Evolutionary conservation across 2,888 invertebrate species (phyloP).

Genomic region (Teleiodes luculella): DNA sequence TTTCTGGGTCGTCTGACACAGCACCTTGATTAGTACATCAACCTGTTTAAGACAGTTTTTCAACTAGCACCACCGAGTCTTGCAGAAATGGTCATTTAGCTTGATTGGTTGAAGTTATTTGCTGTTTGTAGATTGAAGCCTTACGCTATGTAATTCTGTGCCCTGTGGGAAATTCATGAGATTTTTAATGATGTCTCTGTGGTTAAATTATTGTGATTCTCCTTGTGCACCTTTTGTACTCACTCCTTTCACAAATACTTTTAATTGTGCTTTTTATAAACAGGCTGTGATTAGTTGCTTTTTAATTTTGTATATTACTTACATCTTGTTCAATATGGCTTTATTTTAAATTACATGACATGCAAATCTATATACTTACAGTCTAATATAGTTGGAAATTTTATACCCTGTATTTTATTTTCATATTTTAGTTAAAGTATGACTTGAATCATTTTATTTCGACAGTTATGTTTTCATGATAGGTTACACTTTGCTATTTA

Average conservation of each 20-base stretch:
- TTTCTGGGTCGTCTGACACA: conserved; percentile 35
- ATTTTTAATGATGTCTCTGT: conserved; percentile 43
- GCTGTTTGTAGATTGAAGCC: background rate
- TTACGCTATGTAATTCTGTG: background rate
- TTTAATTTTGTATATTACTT: too few species aligned
- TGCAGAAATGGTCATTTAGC: conserved; percentile 8
- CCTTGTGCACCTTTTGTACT: conserved; percentile 36
- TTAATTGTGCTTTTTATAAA: conserved; percentile 25
- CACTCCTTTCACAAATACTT: conserved; percentile 25
- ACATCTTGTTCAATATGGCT: too few species aligned
- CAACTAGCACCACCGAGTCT: conserved; percentile 8
- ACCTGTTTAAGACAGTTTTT: conserved; percentile 27
- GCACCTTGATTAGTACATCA: conserved; percentile 54
- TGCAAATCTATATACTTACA: too few species aligned
- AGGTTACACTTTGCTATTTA: too few species aligned
- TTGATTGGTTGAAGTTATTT: background rate
- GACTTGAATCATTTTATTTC: too few species aligned
- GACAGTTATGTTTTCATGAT: too few species aligned
- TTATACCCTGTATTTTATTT: too few species aligned
- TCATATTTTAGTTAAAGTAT: too few species aligned
- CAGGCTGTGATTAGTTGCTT: background rate
- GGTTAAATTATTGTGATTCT: conserved; percentile 43
- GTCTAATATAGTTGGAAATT: too few species aligned
- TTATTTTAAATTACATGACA: too few species aligned
- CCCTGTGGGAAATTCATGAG: conserved; percentile 38